Evolutionary conservation across 2,888 invertebrate species (phyloP), one percentile per base, ranked within the genome.

Genomic region (Helobdella robusta): DNA sequence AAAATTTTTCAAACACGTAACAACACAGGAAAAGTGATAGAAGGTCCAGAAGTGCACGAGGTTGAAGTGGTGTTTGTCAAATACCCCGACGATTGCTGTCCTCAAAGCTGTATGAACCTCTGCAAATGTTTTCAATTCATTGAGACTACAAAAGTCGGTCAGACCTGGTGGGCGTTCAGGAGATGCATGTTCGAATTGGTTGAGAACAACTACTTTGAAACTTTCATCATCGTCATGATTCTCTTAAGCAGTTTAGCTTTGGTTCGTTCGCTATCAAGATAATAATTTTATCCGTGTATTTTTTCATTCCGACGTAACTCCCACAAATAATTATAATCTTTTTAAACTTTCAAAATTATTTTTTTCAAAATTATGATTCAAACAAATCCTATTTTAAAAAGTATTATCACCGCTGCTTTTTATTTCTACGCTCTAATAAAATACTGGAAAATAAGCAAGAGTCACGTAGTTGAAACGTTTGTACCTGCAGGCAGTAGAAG

Each of bases 171-270:
- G 74, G 89, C 89, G 81, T 84, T 92, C 72, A 85, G 95, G 78
- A 86, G 89, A 77, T 91, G 91, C 82, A 92, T 92, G 72, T 94
- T 89, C 83, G 87, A 87, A 82, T 85, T 95, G n/a, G 94, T 95
- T 79, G 95, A 95, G 83, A 94, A 97, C 83, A 94, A 93, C 82
- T 97, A 95, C 84, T 97, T 97, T 83, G 97, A 97, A 85, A 93
- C 93, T 75, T 92, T 95, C 83, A 94, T 95, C 82, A 95, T 97
- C 80, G 89, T 90, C 77, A 93, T 95, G 92, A 97, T 97, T 83
- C 85, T 94, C 82, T 86, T 92, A 79, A 94, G 93, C 85, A 94
- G 94, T 85, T 85, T 94, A 83, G 93, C 95, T 78, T 85, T 95
- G 86, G 91, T 91, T 83, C 84, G 86, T 74, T 8, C 40, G 18